A percentile compares a stretch with the other conserved stretches of the same genome.
phyloP scores from a whole-genome alignment of 2,113 vertebrate genomes.

The Gallinago media region DNA sequence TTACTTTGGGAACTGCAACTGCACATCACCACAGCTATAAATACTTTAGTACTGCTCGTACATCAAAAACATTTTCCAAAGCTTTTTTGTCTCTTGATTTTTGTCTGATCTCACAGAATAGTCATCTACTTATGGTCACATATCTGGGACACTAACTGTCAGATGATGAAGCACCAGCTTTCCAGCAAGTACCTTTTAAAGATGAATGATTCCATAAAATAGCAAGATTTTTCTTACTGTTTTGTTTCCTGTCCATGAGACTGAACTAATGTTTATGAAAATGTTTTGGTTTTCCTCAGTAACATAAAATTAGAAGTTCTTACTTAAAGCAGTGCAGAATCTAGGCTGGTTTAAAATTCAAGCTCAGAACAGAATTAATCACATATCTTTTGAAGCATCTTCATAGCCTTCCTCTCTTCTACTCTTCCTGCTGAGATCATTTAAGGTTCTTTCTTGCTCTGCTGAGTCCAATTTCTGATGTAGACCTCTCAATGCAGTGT shows the following conservation, averaged over 20 bases:
- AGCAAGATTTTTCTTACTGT: neutral
- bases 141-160: neutral
- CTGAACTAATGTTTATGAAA: neutral
- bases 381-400: neutral
- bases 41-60: neutral
- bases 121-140: neutral
- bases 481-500: neutral
- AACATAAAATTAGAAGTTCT: neutral
- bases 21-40: neutral
- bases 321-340: neutral
- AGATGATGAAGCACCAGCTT: neutral
- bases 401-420: neutral
- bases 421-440: neutral
- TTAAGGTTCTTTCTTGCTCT: constrained; percentile 18
- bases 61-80: neutral
- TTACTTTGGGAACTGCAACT: neutral
- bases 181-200: neutral
- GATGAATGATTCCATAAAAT: neutral
- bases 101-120: neutral
- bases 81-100: neutral
- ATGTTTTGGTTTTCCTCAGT: neutral
- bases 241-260: neutral
- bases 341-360: neutral
- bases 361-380: neutral
- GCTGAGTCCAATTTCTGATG: constrained; percentile 1